These are phyloP conservation scores for Microcaecilia unicolor DNA, from an alignment of 2,797 vertebrate genomes.

Conservation along the genomic window DNA sequence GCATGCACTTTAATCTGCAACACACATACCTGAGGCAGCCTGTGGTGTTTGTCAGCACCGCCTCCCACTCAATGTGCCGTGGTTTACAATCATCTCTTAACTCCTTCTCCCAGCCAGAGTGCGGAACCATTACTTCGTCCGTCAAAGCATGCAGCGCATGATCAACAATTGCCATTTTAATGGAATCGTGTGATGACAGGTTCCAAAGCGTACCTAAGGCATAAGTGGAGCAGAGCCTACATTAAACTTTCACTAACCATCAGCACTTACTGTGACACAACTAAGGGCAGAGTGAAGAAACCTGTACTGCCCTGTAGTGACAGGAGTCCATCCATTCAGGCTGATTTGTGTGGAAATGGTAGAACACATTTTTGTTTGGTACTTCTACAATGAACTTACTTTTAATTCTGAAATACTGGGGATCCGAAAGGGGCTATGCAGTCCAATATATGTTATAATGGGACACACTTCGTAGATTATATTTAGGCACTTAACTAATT, in stretches of 20 bases:
- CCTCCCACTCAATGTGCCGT: slow-evolving; percentile 87
- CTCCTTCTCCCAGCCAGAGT: slow-evolving; percentile 83
- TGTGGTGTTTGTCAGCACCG: slow-evolving; percentile 84
- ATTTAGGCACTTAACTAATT: too few relatives aligned
- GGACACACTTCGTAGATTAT: too few relatives aligned
- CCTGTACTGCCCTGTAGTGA: too few relatives aligned
- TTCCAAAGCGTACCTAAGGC: slow-evolving; percentile 85
- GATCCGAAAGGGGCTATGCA: too few relatives aligned
- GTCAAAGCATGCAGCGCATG: slow-evolving; percentile 81
- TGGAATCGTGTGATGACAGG: slow-evolving; percentile 87
- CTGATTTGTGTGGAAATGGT: too few relatives aligned
- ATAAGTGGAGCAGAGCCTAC: background rate
- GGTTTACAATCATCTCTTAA: slow-evolving; percentile 82
- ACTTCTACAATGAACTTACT: too few relatives aligned
- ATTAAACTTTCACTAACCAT: background rate
- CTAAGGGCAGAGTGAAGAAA: background rate
- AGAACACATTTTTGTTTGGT: too few relatives aligned
- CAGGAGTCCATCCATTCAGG: too few relatives aligned
- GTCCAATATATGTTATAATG: too few relatives aligned
- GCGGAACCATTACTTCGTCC: slow-evolving; percentile 84
- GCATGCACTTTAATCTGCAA: too few relatives aligned
- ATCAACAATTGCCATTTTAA: slow-evolving; percentile 96
- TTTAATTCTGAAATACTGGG: too few relatives aligned
- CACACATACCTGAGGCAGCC: slow-evolving; percentile 84
- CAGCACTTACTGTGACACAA: too few relatives aligned